A percentile compares a stretch with the other conserved stretches of the same genome.
phyloP scores from a whole-genome alignment of 1,140 invertebrate genomes.

The Drosophila lacertosa region DNA sequence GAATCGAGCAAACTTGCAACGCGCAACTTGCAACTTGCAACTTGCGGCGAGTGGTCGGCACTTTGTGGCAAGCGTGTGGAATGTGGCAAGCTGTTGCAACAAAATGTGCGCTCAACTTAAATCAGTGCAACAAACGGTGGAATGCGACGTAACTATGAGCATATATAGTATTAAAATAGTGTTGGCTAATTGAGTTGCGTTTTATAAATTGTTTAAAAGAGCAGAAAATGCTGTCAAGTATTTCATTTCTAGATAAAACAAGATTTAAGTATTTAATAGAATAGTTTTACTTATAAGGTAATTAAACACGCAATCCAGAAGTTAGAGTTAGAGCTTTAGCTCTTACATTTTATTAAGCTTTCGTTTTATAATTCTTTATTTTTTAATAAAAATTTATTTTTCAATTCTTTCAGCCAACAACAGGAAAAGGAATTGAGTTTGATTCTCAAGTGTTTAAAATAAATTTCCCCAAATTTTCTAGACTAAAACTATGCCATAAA shows the following conservation, averaged over 20 bases:
- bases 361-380: too few relatives aligned
- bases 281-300: too few relatives aligned
- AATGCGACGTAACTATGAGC: constrained; percentile 27
- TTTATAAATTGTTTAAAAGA: background rate
- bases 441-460: too few relatives aligned
- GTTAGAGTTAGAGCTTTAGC: too few relatives aligned
- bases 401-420: too few relatives aligned
- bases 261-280: background rate
- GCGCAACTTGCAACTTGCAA: constrained; percentile 4
- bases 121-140: constrained; percentile 31
- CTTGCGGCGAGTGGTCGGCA: constrained; percentile 29
- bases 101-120: constrained; percentile 6
- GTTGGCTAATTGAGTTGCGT: constrained; percentile 35
- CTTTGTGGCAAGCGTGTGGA: constrained; percentile 33
- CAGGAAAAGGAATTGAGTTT: too few relatives aligned
- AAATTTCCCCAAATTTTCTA: too few relatives aligned
- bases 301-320: too few relatives aligned
- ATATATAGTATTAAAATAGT: constrained; percentile 10
- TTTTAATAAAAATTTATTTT: too few relatives aligned
- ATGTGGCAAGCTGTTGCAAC: constrained; percentile 25
- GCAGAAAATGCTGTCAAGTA: background rate
- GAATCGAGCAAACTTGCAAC: constrained; percentile 47
- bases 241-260: background rate
- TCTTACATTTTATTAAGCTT: too few relatives aligned
- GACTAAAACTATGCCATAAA: too few relatives aligned